Conservation (phyloP, 2,113 vertebrate species). For the rabbit (Oryctolagus cuniculus) region mOryCun1.1 NC_091443.1:104292001-104292500, state of each 20-base stretch:
- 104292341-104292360: neutral
- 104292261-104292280: no score
- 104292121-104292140: neutral
- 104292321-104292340: neutral
- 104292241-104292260: neutral
- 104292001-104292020: neutral
- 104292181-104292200: rapidly evolving
- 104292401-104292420: neutral
- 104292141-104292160: neutral
- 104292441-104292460: neutral
- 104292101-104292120: neutral
- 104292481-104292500: neutral
- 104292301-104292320: neutral
- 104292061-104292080: neutral
- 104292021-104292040: neutral
- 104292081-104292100: neutral
- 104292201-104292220: neutral
- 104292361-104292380: neutral
- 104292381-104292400: neutral
- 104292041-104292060: neutral
- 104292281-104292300: neutral
- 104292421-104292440: neutral
- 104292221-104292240: neutral
- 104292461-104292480: rapidly evolving
- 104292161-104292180: neutral